phyloP scores from a whole-genome alignment of 2,797 vertebrate species.

The Odontamblyopus lacepedii region DNA sequence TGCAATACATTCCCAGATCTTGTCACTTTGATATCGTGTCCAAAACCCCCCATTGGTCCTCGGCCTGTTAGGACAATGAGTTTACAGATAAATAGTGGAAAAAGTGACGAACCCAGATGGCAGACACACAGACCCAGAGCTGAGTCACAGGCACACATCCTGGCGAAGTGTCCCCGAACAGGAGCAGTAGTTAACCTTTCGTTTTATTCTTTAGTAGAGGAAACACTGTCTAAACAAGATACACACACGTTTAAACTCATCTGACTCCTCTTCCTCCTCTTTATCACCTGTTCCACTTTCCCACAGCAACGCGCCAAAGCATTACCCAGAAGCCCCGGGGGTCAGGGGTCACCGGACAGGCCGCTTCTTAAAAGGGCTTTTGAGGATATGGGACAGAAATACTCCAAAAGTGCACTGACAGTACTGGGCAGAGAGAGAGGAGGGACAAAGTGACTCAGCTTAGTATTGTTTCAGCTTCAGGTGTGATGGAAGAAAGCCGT shows the following conservation, averaged over 20 bases:
- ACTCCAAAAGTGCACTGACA: not conserved
- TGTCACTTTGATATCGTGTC: not conserved
- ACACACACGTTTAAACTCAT: not conserved
- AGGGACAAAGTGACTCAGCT: not conserved
- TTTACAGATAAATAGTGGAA: constrained; percentile 13
- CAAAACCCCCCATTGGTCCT: constrained; percentile 5
- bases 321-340: not conserved
- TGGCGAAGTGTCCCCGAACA: not conserved
- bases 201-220: not conserved
- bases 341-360: constrained; percentile 2
- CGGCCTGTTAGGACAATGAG: constrained; percentile 4
- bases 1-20: constrained; percentile 2
- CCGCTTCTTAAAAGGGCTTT: not conserved
- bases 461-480: not conserved
- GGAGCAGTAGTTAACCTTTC: constrained; percentile 1
- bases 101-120: not conserved
- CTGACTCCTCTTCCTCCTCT: constrained; percentile 9
- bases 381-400: constrained; percentile 5
- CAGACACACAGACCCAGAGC: not conserved
- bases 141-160: constrained; percentile 2
- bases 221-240: constrained; percentile 10
- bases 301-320: not conserved
- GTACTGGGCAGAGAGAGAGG: not conserved
- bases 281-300: constrained; percentile 5
- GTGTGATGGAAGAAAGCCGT: not conserved